Evolutionary conservation across 2,888 invertebrate genomes (phyloP), one percentile per base, ranked within the genome.

Genomic region (Spilosoma lubricipeda): DNA sequence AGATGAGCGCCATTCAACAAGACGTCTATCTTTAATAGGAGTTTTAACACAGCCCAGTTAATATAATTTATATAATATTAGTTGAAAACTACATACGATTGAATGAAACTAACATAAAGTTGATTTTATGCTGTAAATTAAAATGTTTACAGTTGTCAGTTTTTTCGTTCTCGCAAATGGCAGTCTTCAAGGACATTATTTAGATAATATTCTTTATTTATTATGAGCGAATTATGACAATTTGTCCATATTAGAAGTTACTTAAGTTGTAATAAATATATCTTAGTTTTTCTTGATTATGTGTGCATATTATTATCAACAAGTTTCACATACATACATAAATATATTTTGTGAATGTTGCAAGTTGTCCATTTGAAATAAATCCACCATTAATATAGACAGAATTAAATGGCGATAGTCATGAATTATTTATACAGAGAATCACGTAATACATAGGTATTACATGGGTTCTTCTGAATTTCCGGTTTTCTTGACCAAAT

Each of bases 1-100:
- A 7, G 67, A 63, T 70, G 70, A 72, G 75, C 63, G 70, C 23
- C 79, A 76, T 78, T 42, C 27, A 63, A 42, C 42, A 42, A 70
- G 20, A 69, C 56, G 27, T 18, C 23, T 70, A 39, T 67, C 30
- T 33, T 5, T 48, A 23, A 23, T 67, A 20, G 13, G 27, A 45
- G 20, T 30, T 18, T 8, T 48, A 33, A 67, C 67, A 67, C 27
- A 18, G 45, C 27, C 36, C n/a, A 15, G 59, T 59, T 36, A 59
- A 39, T 39, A 3, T 0, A n/a, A n/a, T 0, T 56, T 56, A 56
- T 56, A 23, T n/a, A 56, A 56, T 56, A 56, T 1, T n/a, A 3
- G 0, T 56, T n/a, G 8, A 56, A 56, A 11, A 56, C 52, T 56
- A n/a, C 8, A n/a, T 56, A 56, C 23, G n/a, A 11, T 56, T 56